Conservation (phyloP, 2,113 vertebrate species). For the Heliornis fulica region DNA sequence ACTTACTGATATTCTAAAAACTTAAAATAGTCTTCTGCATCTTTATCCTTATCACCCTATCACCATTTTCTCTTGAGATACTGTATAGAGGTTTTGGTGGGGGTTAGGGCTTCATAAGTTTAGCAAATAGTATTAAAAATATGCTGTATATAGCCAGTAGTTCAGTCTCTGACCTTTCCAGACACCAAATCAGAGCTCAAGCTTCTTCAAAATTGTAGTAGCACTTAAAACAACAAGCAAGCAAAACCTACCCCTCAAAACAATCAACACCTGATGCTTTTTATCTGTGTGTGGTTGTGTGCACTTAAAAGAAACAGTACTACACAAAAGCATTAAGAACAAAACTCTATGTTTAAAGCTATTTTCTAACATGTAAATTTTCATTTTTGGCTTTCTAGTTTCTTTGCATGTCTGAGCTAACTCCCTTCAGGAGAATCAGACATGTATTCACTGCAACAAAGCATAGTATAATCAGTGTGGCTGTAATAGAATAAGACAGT, state of each 20-base stretch:
- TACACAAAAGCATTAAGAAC: neutral
- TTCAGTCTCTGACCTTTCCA: neutral
- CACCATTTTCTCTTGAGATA: neutral
- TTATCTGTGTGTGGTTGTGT: neutral
- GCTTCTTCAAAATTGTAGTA: neutral
- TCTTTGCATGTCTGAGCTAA: neutral
- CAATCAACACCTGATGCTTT: accelerated
- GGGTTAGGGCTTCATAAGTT: neutral
- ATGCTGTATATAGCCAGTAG: neutral
- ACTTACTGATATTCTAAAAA: no score
- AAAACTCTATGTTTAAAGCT: neutral
- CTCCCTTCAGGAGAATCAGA: neutral
- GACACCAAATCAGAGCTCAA: neutral
- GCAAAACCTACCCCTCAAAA: neutral
- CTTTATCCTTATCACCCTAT: neutral
- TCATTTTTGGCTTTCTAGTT: neutral
- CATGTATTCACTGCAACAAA: neutral
- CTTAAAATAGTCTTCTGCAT: neutral
- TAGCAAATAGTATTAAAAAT: neutral
- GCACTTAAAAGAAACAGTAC: neutral
- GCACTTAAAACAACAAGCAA: neutral
- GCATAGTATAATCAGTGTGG: neutral
- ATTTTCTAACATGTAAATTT: neutral
- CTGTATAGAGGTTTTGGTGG: neutral
- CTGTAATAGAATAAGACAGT: neutral